Evolutionary conservation across 2,113 vertebrate genomes (phyloP).

Genomic region (rabbit (Oryctolagus cuniculus)): DNA sequence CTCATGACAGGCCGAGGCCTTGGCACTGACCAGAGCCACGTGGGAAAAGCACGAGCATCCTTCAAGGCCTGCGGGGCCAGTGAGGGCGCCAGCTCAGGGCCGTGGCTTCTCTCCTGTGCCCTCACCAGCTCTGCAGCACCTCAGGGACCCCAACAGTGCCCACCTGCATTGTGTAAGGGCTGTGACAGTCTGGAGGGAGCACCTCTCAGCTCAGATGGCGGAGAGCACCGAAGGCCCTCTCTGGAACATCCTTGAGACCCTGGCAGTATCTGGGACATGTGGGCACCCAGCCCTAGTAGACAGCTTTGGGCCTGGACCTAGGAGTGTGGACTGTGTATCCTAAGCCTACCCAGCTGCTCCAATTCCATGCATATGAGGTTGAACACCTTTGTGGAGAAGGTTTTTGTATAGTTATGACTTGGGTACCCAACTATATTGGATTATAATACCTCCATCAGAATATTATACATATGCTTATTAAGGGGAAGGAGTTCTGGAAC

Average conservation of each 20-base stretch:
- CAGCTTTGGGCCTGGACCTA: background rate
- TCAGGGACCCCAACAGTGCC: background rate
- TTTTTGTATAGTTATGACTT: background rate
- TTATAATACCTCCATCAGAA: conserved; percentile 28
- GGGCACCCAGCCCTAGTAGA: too few species aligned
- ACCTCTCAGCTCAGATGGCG: background rate
- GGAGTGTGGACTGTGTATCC: background rate
- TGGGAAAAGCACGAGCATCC: fast-evolving
- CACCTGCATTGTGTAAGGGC: background rate
- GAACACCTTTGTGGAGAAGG: background rate
- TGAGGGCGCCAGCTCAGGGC: too few species aligned
- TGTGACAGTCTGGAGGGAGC: background rate
- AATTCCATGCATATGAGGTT: background rate
- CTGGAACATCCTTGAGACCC: background rate
- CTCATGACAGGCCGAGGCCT: background rate
- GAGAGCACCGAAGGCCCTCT: background rate
- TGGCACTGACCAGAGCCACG: background rate
- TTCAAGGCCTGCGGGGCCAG: background rate
- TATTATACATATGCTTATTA: background rate
- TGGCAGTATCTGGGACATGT: too few species aligned
- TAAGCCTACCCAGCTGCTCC: background rate
- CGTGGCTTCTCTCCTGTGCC: background rate
- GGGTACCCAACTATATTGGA: background rate
- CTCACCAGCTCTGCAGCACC: background rate
- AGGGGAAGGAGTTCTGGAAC: conserved; percentile 41